Conservation (phyloP, 2,888 invertebrate species). For the Eremobia ochroleuca region DNA sequence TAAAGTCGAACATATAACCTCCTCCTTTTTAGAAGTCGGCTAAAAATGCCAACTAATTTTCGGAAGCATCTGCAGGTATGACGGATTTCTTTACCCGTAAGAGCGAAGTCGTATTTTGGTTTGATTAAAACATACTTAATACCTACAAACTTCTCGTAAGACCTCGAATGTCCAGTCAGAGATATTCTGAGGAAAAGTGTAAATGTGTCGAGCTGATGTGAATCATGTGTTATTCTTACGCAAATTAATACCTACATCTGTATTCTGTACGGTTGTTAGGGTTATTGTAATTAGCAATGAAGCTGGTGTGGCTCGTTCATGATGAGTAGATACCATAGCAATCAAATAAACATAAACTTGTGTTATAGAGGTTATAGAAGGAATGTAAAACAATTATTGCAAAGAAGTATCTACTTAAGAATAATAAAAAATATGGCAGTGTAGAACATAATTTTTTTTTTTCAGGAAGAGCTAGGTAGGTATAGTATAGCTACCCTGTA, state of each 20-base stretch:
- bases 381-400: no score
- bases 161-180: slow-evolving; percentile 47
- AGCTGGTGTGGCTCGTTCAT: slow-evolving; percentile 18
- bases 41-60: background rate
- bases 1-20: no score
- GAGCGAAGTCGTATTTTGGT: slow-evolving; percentile 40
- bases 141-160: slow-evolving; percentile 15
- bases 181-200: slow-evolving; percentile 53
- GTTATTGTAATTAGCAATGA: slow-evolving; percentile 37
- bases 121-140: slow-evolving; percentile 33
- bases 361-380: background rate
- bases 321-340: slow-evolving; percentile 6
- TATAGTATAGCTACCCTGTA: background rate
- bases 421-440: background rate
- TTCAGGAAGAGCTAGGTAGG: background rate
- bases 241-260: slow-evolving; percentile 2
- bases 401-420: background rate
- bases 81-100: slow-evolving; percentile 29
- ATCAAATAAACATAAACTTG: slow-evolving; percentile 7
- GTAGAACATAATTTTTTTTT: background rate
- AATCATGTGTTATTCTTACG: slow-evolving; percentile 43
- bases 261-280: slow-evolving; percentile 18
- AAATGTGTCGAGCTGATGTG: slow-evolving; percentile 44
- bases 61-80: background rate
- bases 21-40: no score